phyloP scores from a whole-genome alignment of 2,113 vertebrate genomes.

The Toxostoma redivivum region DNA sequence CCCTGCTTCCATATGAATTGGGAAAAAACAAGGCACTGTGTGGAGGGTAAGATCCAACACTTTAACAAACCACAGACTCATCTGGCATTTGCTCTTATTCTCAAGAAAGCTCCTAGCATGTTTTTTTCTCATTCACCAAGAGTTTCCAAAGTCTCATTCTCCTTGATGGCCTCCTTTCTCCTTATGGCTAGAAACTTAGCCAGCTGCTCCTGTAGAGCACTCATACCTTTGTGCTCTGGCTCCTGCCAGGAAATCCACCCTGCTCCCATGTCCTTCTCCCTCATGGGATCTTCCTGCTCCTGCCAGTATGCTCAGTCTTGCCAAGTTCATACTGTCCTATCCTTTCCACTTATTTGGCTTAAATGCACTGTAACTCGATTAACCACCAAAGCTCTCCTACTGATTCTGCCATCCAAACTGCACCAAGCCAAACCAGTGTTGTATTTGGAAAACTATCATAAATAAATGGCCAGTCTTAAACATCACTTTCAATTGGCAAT shows the following conservation, averaged over 20 bases:
- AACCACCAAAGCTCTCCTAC: not conserved
- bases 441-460: not conserved
- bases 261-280: not conserved
- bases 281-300: rapidly evolving
- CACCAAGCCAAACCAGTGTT: not conserved
- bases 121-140: not conserved
- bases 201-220: not conserved
- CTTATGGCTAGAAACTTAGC: not conserved
- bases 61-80: not conserved
- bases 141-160: not conserved
- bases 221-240: not conserved
- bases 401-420: not conserved
- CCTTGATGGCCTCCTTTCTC: not conserved
- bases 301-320: not conserved
- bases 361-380: not conserved
- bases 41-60: not conserved
- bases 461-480: not conserved
- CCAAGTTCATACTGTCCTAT: not conserved
- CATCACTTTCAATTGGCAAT: not conserved
- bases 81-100: not conserved
- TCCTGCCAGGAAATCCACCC: not conserved
- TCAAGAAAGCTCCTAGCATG: not conserved
- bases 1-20: rapidly evolving
- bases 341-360: not conserved
- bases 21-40: rapidly evolving